Evolutionary conservation across 2,113 vertebrate genomes (phyloP), one percentile per base, ranked within the genome.

Genomic region (Bombycilla garrulus): DNA sequence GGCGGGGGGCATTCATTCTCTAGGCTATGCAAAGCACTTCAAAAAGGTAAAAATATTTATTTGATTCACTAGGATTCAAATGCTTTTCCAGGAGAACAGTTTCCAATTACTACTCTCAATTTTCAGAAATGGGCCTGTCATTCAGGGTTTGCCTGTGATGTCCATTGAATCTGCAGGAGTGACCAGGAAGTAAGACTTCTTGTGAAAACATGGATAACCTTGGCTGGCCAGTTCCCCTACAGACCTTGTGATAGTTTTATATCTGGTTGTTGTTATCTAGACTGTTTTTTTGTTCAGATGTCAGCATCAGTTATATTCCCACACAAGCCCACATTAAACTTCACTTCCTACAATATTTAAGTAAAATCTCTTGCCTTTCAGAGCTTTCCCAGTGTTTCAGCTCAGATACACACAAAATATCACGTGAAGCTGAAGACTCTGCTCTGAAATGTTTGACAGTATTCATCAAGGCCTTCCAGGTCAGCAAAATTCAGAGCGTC

Each of bases 101-200:
- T 95, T 87, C 81, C 64, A 93, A 57, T 89, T 92, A 83, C 50
- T 70, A 60, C n/a, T 67, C 21, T 67, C 58, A 86, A 14, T 70
- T 77, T 86, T 40, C 62, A 86, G 90, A 93, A 93, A 91, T 70
- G 24, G 22, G n/a, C 77, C 36, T 91, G 64, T 87, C 64, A 86
- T 58, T 95, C 69, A 53, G 42, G 5, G 28, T 5, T 86, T 72
- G n/a, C 24, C 42, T 5, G 1, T 23, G 22, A 77, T 56, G 57
- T 89, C 3, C 0, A 70, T 8, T 42, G 36, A 73, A 73, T 81
- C 36, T 61, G 28, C 58, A 89, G 24, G 19, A 91, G 31, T 45
- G 54, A 81, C 25, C n/a, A 70, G 54, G 54, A 94, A 90, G 84
- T n/a, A 69, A 82, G 81, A 65, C 18, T 81, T 65, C 26, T 53